phyloP scores from a whole-genome alignment of 1,140 invertebrate species.

The Papilio glaucus region DNA sequence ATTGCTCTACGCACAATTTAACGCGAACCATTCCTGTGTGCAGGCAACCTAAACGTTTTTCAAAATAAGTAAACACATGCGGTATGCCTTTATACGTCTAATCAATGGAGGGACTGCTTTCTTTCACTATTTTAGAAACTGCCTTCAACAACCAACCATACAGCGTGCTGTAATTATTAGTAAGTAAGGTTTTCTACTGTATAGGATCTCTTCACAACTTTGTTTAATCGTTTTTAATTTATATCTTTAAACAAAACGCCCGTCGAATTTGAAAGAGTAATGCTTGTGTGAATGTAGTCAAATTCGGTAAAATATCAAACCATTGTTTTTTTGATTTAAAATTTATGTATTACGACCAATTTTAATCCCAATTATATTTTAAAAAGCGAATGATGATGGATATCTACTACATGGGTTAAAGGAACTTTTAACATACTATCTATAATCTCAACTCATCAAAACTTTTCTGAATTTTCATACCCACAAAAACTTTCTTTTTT shows the following conservation, averaged over 20 bases:
- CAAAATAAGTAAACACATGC: slow-evolving; percentile 18
- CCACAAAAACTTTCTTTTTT: too few species aligned
- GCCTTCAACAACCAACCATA: background rate
- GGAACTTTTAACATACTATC: too few species aligned
- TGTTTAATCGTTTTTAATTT: background rate
- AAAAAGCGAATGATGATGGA: too few species aligned
- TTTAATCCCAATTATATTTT: too few species aligned
- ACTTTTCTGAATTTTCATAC: too few species aligned
- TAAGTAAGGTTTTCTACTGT: background rate
- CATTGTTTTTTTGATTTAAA: too few species aligned
- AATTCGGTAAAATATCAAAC: too few species aligned
- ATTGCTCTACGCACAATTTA: slow-evolving; percentile 13
- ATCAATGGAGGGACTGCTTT: slow-evolving; percentile 28
- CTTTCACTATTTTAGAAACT: slow-evolving; percentile 31
- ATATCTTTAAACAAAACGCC: background rate
- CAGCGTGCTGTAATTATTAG: background rate
- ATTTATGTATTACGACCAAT: too few species aligned
- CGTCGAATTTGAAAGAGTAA: background rate
- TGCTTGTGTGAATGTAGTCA: background rate
- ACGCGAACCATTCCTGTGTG: slow-evolving; percentile 13
- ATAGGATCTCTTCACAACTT: background rate
- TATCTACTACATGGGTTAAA: too few species aligned
- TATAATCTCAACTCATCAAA: too few species aligned
- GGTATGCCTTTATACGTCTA: slow-evolving; percentile 19
- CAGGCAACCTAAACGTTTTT: background rate